Conservation (phyloP, 2,888 invertebrate genomes). For the Drosophila ustulata region DNA sequence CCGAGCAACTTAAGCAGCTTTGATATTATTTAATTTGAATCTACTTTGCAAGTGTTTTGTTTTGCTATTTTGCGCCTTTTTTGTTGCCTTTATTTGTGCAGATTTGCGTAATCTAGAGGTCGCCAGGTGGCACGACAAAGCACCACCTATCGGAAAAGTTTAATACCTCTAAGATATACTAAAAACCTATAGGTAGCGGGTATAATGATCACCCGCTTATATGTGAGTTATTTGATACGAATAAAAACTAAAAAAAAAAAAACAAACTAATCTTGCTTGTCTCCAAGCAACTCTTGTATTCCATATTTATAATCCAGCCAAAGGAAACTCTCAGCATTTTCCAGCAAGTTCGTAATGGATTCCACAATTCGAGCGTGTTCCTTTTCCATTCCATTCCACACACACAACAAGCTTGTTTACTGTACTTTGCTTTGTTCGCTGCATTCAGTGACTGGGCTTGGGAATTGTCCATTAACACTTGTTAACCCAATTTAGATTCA, state of each 20-base stretch:
- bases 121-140: constrained; percentile 41
- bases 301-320: constrained; percentile 6
- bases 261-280: no score
- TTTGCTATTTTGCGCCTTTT: constrained; percentile 19
- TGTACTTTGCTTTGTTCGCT: constrained; percentile 55
- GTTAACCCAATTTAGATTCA: constrained; percentile 81
- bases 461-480: constrained; percentile 81
- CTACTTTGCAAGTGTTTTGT: constrained; percentile 30
- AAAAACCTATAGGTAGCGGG: no score
- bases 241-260: no score
- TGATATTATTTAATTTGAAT: constrained; percentile 72
- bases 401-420: constrained; percentile 37
- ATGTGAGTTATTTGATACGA: no score
- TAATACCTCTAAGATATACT: no score
- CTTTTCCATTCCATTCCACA: constrained; percentile 14
- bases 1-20: constrained; percentile 58
- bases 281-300: no score
- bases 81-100: constrained; percentile 2
- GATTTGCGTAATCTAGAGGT: constrained; percentile 63
- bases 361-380: not conserved
- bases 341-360: constrained; percentile 12
- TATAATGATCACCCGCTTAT: no score
- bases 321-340: constrained; percentile 6
- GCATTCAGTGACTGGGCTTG: constrained; percentile 47
- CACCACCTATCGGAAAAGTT: no score